Conservation (phyloP, 2,113 vertebrate genomes). For the Prietella phreatophila region DNA sequence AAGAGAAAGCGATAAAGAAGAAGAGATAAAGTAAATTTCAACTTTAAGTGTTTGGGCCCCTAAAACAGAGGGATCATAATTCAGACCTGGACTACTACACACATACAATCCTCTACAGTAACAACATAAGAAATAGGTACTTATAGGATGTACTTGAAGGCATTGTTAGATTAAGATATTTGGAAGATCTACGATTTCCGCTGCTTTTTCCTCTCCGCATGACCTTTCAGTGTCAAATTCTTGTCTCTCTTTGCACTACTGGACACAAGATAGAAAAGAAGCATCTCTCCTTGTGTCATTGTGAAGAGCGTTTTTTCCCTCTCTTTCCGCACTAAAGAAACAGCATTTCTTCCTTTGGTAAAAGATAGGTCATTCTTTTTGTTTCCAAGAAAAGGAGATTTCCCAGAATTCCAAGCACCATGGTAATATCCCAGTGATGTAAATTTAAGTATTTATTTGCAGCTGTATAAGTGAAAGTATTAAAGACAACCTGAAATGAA, state of each 20-base stretch:
- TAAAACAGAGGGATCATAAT: background rate
- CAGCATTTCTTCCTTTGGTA: background rate
- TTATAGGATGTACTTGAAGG: background rate
- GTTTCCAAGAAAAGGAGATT: conserved; percentile 4
- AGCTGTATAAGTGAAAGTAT: background rate
- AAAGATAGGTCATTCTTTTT: background rate
- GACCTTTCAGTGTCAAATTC: background rate
- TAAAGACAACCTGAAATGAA: background rate
- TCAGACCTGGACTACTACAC: background rate
- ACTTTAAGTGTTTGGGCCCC: background rate
- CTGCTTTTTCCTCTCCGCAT: background rate
- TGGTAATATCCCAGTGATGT: conserved; percentile 1
- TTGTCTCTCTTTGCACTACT: background rate
- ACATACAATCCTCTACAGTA: background rate
- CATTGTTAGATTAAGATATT: background rate
- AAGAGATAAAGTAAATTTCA: background rate
- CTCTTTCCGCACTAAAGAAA: background rate
- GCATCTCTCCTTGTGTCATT: background rate
- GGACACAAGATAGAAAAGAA: background rate
- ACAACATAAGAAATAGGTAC: background rate
- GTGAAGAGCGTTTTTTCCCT: background rate
- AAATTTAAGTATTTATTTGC: background rate
- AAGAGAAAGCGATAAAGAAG: background rate
- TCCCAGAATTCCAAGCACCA: conserved; percentile 39
- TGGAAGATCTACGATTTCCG: background rate